Base-by-base conservation (phyloP, 1,140 invertebrate genomes). In the Diorhabda elongata region DNA sequence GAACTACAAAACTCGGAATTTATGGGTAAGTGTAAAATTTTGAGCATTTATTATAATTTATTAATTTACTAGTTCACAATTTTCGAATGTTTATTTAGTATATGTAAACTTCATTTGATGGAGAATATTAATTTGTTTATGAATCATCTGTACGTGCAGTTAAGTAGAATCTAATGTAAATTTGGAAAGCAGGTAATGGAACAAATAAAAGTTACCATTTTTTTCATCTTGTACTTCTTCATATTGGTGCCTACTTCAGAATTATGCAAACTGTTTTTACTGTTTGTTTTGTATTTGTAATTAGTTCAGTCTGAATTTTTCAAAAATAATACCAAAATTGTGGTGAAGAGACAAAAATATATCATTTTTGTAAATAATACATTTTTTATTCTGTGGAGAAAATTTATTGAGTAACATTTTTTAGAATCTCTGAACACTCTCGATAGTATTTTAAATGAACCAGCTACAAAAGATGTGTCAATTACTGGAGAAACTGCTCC, bases 1-100 rank as follows among this genome's bases (percentile, higher is more conserved):
- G 77, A 77, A 66, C 52, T 77, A 26, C 71, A 70, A 61, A 70
- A 76, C 41, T 68, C 72, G 11, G 74, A 76, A 58, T 76, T 75
- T 58, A 74, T 74, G 70, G 73, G 73, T 71, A 68, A 71, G 63
- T n/a, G 42, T 59, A 2, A 3, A 58, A 58, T 9, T 58, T 58
- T 9, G 9, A 26, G 26, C 26, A 58, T 58, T 26, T 26, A 26
- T 58, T 5, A 9, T 57, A 57, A 2, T 9, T 9, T 7, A 58
- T 58, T 58, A 11, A 26, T 61, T 61, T 26, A 26, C 26, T 56
- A 7, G 52, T 56, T 7, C 6, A 56, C 1, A 7, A n/a, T 56
- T 56, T 56, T 56, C 52, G n/a, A 7, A 56, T 56, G 6, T 56
- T 6, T 56, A 56, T 56, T 26, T 26, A 26, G 26, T 26, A 26